phyloP scores from a whole-genome alignment of 2,797 vertebrate genomes.

The Aulostomus chinensis region DNA sequence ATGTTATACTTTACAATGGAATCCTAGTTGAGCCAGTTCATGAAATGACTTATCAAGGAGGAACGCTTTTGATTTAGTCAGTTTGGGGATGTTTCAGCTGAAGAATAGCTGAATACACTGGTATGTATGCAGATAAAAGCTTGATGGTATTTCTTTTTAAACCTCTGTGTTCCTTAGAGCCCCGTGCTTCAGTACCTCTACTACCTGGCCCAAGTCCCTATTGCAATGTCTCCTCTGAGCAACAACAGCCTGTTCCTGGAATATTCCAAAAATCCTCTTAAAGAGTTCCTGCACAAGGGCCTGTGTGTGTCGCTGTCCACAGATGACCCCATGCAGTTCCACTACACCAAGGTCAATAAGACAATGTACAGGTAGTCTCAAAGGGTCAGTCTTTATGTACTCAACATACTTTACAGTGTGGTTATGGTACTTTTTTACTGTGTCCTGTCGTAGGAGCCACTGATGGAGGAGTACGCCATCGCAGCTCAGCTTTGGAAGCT shows the following conservation, averaged over 20 bases:
- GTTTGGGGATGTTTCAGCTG: too few relatives aligned
- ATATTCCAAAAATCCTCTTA: constrained; percentile 95
- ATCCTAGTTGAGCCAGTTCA: too few relatives aligned
- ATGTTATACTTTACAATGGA: too few relatives aligned
- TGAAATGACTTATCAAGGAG: too few relatives aligned
- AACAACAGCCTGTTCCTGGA: constrained; percentile 97
- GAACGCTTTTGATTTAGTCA: too few relatives aligned
- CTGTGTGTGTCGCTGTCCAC: constrained; percentile 94
- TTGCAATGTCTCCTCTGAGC: constrained; percentile 98
- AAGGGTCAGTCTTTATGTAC: not conserved
- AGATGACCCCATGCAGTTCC: constrained; percentile 97
- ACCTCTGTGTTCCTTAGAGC: constrained; percentile 80
- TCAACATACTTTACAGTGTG: not conserved
- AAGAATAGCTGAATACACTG: too few relatives aligned
- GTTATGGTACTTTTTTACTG: too few relatives aligned
- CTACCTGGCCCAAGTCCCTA: constrained; percentile 95
- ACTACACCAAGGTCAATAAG: constrained; percentile 95
- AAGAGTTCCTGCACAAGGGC: constrained; percentile 95
- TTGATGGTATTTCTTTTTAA: not conserved
- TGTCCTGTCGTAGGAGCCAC: constrained; percentile 84
- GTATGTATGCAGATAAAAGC: not conserved
- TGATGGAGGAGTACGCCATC: constrained; percentile 98
- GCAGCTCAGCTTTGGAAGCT: constrained; percentile 99
- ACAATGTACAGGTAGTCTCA: too few relatives aligned
- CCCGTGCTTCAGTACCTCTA: constrained; percentile 96